Conservation (phyloP, 1,140 invertebrate genomes). For the Acromyrmex charruanus region DNA sequence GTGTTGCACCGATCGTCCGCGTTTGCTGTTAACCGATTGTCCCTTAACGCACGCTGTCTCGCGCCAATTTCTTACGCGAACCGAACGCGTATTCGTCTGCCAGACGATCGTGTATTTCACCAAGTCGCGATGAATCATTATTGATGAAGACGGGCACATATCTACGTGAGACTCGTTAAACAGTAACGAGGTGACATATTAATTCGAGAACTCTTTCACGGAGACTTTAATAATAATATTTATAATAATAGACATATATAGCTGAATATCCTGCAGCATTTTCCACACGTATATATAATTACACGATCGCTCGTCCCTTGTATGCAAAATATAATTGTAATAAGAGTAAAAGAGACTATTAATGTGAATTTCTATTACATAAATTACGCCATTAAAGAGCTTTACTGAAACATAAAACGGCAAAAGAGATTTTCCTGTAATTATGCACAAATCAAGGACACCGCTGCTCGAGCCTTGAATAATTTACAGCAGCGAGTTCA, state of each 20-base stretch:
- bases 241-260: background rate
- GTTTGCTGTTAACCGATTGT: constrained; percentile 67
- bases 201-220: background rate
- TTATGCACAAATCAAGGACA: constrained; percentile 52
- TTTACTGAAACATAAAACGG: constrained; percentile 22
- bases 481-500: constrained; percentile 71
- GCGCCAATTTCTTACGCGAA: constrained; percentile 46
- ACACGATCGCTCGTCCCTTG: background rate
- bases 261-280: background rate
- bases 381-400: constrained; percentile 16
- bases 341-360: background rate
- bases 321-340: constrained; percentile 18
- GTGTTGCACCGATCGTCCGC: constrained; percentile 52
- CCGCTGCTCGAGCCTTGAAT: constrained; percentile 45
- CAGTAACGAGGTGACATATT: background rate
- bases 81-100: background rate
- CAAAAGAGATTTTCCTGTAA: constrained; percentile 42
- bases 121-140: constrained; percentile 31
- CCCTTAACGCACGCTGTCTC: constrained; percentile 44
- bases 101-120: background rate
- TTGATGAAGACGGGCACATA: constrained; percentile 11
- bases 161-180: constrained; percentile 8
- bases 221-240: constrained; percentile 12
- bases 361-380: background rate
- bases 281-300: constrained; percentile 5